phyloP scores from a whole-genome alignment of 2,888 invertebrate species.

The Pachycephus smyrnensis region DNA sequence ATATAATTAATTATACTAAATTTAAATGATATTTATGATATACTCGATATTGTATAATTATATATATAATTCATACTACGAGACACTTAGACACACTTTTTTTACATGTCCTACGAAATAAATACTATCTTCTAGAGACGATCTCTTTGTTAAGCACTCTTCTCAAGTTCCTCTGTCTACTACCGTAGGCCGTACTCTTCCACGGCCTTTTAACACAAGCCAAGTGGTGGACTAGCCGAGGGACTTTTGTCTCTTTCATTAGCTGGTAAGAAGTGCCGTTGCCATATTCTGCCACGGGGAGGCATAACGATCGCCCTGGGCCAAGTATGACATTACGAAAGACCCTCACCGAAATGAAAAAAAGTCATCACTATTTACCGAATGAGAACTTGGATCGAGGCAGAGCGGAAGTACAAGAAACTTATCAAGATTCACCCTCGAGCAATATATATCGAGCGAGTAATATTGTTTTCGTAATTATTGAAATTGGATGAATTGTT shows the following conservation, averaged over 20 bases:
- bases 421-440: background rate
- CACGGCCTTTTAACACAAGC: background rate
- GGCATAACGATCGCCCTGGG: background rate
- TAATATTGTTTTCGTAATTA: too few species aligned
- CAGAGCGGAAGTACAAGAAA: too few species aligned
- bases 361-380: background rate
- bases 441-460: background rate
- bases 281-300: background rate
- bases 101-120: slow-evolving; percentile 21
- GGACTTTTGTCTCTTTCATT: background rate
- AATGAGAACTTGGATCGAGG: background rate
- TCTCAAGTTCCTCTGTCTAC: slow-evolving; percentile 18
- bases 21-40: background rate
- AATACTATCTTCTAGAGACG: slow-evolving; percentile 20
- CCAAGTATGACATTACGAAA: background rate
- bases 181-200: background rate
- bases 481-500: too few species aligned
- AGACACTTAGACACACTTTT: slow-evolving; percentile 9
- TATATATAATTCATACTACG: background rate
- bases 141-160: slow-evolving; percentile 36
- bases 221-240: background rate
- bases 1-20: background rate
- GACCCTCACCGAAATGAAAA: too few species aligned
- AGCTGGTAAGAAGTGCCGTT: background rate
- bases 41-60: background rate